Evolutionary conservation across 2,888 invertebrate genomes (phyloP).

Genomic region (Meloe dianella): DNA sequence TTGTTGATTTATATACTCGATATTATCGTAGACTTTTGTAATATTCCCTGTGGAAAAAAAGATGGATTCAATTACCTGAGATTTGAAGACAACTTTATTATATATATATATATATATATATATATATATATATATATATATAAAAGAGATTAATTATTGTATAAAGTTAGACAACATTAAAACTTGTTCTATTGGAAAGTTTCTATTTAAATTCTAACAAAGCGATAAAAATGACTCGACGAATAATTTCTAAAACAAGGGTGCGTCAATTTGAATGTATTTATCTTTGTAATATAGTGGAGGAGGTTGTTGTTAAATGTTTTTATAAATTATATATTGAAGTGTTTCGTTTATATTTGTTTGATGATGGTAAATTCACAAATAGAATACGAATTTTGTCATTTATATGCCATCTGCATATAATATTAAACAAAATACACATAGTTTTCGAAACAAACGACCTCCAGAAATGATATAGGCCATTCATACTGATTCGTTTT

Average conservation of each 20-base stretch:
- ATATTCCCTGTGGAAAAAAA: constrained; percentile 32
- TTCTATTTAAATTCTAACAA: constrained; percentile 3
- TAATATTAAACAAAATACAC: neutral
- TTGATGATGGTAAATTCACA: neutral
- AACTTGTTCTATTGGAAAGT: constrained; percentile 9
- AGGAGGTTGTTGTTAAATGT: neutral
- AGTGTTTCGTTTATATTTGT: neutral
- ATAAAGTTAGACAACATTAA: neutral
- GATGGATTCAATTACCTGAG: neutral
- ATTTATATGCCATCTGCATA: constrained; percentile 1
- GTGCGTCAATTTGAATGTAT: neutral
- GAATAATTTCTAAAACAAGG: constrained; percentile 6
- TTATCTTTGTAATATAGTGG: neutral
- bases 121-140: no score
- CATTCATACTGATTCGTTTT: neutral
- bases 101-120: no score
- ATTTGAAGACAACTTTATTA: neutral
- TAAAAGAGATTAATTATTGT: neutral
- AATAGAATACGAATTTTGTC: neutral
- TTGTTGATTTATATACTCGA: constrained; percentile 37
- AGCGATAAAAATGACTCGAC: constrained; percentile 9
- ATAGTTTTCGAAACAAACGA: neutral
- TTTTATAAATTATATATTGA: neutral
- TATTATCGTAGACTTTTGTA: constrained; percentile 41
- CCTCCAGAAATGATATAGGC: neutral